Conservation (phyloP, 2,888 invertebrate genomes). For the Celastrina argiolus region DNA sequence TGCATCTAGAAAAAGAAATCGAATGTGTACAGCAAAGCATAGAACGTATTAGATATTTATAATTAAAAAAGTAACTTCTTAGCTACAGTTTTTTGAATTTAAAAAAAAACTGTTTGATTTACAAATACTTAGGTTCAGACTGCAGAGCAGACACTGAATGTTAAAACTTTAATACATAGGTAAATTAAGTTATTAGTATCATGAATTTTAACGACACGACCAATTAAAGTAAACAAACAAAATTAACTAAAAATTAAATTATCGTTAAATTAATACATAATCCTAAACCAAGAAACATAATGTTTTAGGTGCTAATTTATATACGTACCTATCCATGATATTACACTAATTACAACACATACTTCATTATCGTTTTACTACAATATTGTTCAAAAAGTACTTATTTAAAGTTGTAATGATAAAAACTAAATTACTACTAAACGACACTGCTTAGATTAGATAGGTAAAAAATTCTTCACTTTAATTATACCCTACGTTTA, state of each 20-base stretch:
- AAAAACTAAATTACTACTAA: conserved; percentile 26
- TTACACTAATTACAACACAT: neutral
- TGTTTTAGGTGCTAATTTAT: neutral
- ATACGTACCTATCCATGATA: neutral
- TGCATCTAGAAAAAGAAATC: neutral
- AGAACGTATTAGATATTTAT: too few relatives aligned
- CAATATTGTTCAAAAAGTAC: neutral
- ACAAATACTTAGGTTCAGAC: neutral
- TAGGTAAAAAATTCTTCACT: conserved; percentile 36
- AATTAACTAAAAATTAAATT: neutral
- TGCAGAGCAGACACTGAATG: neutral
- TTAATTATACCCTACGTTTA: conserved; percentile 46
- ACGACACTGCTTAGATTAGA: conserved; percentile 34
- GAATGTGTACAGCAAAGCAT: neutral
- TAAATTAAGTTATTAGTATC: neutral
- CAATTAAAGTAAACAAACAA: neutral
- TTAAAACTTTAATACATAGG: neutral
- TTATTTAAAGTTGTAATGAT: conserved; percentile 10
- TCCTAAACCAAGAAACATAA: neutral
- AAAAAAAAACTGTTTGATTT: neutral
- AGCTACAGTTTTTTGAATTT: neutral
- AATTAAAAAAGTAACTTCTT: too few relatives aligned
- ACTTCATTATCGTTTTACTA: neutral
- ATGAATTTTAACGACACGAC: neutral
- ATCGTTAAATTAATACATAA: neutral